Conservation (phyloP, 1,140 invertebrate species). For the Gonioctena quinquepunctata region DNA sequence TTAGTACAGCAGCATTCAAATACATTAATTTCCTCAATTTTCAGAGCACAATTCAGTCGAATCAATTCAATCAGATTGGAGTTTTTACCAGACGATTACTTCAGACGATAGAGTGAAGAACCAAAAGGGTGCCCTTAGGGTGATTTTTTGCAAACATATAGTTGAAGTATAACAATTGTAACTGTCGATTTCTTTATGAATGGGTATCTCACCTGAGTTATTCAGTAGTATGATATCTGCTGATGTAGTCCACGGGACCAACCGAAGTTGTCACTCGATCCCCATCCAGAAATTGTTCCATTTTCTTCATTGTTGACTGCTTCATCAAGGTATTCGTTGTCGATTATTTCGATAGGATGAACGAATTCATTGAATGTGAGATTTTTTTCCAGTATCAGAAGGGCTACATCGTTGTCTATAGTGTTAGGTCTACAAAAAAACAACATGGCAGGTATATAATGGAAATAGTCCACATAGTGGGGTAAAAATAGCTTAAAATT, state of each 20-base stretch:
- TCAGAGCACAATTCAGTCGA: no score
- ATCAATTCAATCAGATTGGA: no score
- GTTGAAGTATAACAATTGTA: no score
- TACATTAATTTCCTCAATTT: no score
- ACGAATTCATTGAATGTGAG: background rate
- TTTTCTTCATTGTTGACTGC: background rate
- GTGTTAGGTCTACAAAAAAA: background rate
- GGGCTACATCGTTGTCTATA: background rate
- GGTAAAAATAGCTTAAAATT: no score
- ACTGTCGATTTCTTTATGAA: background rate
- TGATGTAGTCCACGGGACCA: background rate
- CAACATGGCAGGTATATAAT: no score
- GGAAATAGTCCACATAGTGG: no score
- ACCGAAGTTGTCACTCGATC: background rate
- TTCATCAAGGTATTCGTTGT: background rate
- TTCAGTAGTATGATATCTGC: background rate
- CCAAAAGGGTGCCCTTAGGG: no score
- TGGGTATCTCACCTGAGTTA: background rate
- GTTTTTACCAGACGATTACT: no score
- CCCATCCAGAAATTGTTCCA: background rate
- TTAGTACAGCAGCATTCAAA: no score
- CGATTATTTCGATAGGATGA: background rate
- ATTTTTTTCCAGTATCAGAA: background rate
- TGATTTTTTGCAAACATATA: no score
- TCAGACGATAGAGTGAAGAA: no score